These are phyloP conservation scores for Tiliqua scincoides DNA, from an alignment of 2,113 vertebrate genomes.

Conservation along the genomic window DNA sequence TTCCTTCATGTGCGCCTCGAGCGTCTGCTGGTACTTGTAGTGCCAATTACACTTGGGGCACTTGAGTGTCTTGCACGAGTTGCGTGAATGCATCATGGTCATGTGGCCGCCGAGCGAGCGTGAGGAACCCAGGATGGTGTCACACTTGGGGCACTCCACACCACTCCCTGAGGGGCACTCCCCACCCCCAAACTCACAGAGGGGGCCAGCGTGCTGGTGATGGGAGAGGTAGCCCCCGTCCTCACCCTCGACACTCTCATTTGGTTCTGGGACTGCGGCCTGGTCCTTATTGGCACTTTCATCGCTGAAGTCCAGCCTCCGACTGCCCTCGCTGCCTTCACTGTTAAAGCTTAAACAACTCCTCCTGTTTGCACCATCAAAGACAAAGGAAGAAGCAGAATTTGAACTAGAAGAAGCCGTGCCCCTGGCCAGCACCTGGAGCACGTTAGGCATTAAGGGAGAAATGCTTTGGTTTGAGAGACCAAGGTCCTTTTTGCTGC, in stretches of 20 bases:
- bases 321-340: constrained; percentile 91
- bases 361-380: constrained; percentile 92
- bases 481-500: constrained; percentile 91
- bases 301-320: constrained; percentile 90
- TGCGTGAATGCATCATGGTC: constrained; percentile 99
- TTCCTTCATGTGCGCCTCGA: constrained; percentile 99
- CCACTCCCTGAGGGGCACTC: constrained; percentile 96
- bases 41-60: constrained; percentile 99
- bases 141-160: constrained; percentile 98
- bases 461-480: constrained; percentile 99
- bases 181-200: constrained; percentile 90
- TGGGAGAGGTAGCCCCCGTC: constrained; percentile 86
- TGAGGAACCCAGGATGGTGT: constrained; percentile 96
- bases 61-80: constrained; percentile 99
- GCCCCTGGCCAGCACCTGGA: constrained; percentile 92
- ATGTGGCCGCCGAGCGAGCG: constrained; percentile 98
- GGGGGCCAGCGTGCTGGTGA: constrained; percentile 86
- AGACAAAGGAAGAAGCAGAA: constrained; percentile 91
- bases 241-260: constrained; percentile 95
- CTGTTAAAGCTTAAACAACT: constrained; percentile 99
- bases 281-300: constrained; percentile 99
- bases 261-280: constrained; percentile 99
- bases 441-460: constrained; percentile 99
- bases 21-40: constrained; percentile 99
- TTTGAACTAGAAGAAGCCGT: constrained; percentile 90